phyloP scores from a whole-genome alignment of 2,113 vertebrate species.

The Trachemys scripta region DNA sequence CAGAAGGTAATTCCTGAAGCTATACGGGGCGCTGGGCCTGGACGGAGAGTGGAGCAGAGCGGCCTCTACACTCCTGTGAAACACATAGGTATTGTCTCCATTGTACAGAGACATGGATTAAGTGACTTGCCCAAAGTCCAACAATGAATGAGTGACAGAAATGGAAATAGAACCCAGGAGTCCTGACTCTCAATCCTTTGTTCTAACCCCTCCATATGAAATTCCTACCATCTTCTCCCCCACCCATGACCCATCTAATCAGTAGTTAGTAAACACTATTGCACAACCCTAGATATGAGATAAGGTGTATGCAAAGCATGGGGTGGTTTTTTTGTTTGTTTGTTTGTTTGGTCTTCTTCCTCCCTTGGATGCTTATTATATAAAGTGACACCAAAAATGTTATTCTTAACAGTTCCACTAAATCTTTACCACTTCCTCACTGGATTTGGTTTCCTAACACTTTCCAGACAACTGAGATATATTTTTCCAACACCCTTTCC shows the following conservation, averaged over 20 bases:
- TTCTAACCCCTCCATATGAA: background rate
- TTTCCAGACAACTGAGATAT: background rate
- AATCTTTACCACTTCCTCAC: background rate
- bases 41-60: too few species aligned
- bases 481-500: background rate
- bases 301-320: accelerated
- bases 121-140: constrained; percentile 33
- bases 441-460: accelerated
- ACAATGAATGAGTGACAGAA: background rate
- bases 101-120: constrained; percentile 16
- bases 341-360: background rate
- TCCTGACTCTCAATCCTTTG: background rate
- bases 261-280: background rate
- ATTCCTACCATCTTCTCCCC: background rate
- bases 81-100: constrained; percentile 31
- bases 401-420: accelerated
- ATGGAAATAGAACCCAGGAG: background rate
- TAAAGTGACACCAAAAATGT: background rate
- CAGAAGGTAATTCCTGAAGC: background rate
- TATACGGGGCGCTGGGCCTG: background rate
- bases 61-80: background rate
- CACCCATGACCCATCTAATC: background rate
- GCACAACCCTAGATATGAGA: background rate
- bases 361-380: background rate
- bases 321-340: too few species aligned